Conservation (phyloP, 2,888 invertebrate species). For the Drosophila infuscata region DNA sequence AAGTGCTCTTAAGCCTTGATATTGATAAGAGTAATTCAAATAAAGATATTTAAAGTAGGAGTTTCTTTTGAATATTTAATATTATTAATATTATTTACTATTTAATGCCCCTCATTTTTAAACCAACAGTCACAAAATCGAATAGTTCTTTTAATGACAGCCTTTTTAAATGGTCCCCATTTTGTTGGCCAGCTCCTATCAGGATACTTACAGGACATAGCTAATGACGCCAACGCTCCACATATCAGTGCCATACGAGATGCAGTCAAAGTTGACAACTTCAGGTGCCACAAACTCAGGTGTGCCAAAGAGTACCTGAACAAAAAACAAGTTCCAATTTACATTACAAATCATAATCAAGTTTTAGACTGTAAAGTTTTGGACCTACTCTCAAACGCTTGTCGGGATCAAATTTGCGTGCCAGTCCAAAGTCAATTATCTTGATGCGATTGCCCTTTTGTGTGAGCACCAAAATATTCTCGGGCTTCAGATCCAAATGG, state of each 20-base stretch:
- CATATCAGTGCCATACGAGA: constrained; percentile 98
- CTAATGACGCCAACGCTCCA: constrained; percentile 99
- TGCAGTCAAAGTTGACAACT: constrained; percentile 99
- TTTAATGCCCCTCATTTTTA: rapidly evolving
- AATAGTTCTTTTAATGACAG: not conserved
- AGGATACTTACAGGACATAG: constrained; percentile 96
- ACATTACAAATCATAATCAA: not conserved
- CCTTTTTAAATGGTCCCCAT: not conserved
- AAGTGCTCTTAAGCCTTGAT: not conserved
- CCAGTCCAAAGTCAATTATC: constrained; percentile 99
- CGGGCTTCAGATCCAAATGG: constrained; percentile 99
- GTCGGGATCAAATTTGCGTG: constrained; percentile 95
- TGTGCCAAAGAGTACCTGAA: constrained; percentile 95
- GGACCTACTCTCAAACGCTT: constrained; percentile 91
- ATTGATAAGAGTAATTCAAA: not conserved
- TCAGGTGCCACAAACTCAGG: constrained; percentile 99
- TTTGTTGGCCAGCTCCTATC: not conserved
- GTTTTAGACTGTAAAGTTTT: not conserved
- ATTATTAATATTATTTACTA: too few relatives aligned
- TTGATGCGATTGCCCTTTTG: constrained; percentile 99
- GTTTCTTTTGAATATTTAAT: not conserved
- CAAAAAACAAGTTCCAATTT: not conserved
- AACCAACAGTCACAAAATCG: rapidly evolving
- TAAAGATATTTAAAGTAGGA: not conserved
- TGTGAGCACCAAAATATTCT: constrained; percentile 98